Evolutionary conservation across 2,797 vertebrate species (phyloP).

Genomic region (Myotis planiceps): DNA sequence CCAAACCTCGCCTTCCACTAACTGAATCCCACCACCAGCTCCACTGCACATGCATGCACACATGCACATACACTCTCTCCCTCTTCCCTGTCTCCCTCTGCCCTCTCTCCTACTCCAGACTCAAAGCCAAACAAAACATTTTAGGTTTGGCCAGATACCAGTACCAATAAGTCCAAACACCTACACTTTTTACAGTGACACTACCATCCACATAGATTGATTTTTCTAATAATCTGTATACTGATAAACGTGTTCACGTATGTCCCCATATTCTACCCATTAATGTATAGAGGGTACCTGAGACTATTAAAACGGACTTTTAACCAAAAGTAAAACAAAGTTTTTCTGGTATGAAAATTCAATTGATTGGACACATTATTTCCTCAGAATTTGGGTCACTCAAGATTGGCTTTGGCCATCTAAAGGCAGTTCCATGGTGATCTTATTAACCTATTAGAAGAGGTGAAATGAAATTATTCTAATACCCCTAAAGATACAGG

Average conservation of each 20-base stretch:
- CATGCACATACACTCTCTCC: not conserved
- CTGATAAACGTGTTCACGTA: not conserved
- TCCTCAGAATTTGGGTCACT: not conserved
- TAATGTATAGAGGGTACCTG: not conserved
- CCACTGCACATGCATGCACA: not conserved
- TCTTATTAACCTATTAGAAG: not conserved
- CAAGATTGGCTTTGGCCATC: not conserved
- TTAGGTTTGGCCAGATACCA: not conserved
- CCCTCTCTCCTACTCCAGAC: not conserved
- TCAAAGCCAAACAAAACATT: not conserved
- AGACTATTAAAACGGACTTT: not conserved
- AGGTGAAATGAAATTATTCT: not conserved
- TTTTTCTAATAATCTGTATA: not conserved
- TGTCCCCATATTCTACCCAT: not conserved
- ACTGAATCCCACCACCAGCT: not conserved
- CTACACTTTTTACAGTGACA: not conserved
- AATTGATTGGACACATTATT: not conserved
- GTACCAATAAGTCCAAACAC: not conserved
- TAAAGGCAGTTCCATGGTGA: not conserved
- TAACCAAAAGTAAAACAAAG: not conserved
- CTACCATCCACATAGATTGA: not conserved
- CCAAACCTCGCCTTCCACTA: not conserved
- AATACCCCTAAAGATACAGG: slow-evolving; percentile 69
- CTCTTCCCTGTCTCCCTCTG: not conserved
- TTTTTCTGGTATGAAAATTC: slow-evolving; percentile 23